Evolutionary conservation across 2,888 invertebrate genomes (phyloP).

Genomic region (Psylliodes chrysocephalus): DNA sequence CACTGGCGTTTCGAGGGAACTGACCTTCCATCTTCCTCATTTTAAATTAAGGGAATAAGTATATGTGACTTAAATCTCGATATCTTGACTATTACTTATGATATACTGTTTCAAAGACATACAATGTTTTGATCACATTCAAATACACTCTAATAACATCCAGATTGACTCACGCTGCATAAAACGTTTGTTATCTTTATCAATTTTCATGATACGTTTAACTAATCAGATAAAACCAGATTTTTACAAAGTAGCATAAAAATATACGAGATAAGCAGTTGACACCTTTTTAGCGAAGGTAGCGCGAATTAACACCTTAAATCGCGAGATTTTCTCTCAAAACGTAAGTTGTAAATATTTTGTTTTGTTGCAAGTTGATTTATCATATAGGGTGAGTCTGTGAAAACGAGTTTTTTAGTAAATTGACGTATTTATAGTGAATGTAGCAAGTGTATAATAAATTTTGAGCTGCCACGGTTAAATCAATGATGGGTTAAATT

Average conservation of each 20-base stretch:
- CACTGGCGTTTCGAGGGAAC: too few relatives aligned
- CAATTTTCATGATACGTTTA: background rate
- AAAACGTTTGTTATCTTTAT: constrained; percentile 10
- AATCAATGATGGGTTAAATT: too few relatives aligned
- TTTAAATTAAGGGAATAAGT: too few relatives aligned
- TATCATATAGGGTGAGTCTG: background rate
- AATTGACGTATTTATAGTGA: background rate
- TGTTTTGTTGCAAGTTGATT: background rate
- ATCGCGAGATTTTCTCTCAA: background rate
- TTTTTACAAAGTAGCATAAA: background rate
- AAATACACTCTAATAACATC: too few relatives aligned
- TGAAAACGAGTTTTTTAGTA: background rate
- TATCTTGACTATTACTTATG: too few relatives aligned
- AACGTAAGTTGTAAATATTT: background rate
- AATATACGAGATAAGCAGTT: background rate
- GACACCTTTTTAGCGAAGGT: background rate
- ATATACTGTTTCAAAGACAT: too few relatives aligned
- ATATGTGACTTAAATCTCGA: too few relatives aligned
- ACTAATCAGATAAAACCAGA: constrained; percentile 7
- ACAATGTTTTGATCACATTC: too few relatives aligned
- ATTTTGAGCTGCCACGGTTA: too few relatives aligned
- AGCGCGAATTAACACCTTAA: background rate
- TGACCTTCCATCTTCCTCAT: too few relatives aligned
- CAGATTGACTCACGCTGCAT: too few relatives aligned
- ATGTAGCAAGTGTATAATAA: too few relatives aligned